phyloP scores from a whole-genome alignment of 2,797 vertebrate species.

The Chaetophractus vellerosus region DNA sequence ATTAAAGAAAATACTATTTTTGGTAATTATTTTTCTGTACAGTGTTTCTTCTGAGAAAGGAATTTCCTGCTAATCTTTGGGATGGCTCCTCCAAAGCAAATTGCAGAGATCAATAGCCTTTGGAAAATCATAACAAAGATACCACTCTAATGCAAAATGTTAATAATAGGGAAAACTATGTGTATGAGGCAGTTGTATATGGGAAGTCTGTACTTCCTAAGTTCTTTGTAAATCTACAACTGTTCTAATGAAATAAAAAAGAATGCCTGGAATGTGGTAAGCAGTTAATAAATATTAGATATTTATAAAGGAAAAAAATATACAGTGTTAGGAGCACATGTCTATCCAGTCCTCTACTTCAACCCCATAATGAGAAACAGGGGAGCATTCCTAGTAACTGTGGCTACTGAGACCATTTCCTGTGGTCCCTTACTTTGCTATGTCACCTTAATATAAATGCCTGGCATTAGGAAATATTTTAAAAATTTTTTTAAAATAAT shows the following conservation, averaged over 20 bases:
- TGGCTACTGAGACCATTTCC: background rate
- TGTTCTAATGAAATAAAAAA: no score
- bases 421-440: background rate
- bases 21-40: background rate
- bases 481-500: no score
- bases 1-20: slow-evolving; percentile 27
- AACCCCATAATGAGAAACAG: background rate
- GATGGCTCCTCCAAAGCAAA: background rate
- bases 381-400: background rate
- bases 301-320: no score
- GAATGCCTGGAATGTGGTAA: no score
- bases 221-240: no score
- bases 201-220: no score
- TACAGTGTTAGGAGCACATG: background rate
- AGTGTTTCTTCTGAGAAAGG: background rate
- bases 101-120: slow-evolving; percentile 46
- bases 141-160: no score
- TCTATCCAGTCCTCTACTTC: no score
- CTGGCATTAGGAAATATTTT: background rate
- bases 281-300: no score
- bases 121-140: background rate
- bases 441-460: background rate
- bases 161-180: no score
- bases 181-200: no score
- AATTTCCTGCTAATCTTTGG: background rate